Conservation (phyloP, 2,888 invertebrate species). For the Epicampocera succincta region DNA sequence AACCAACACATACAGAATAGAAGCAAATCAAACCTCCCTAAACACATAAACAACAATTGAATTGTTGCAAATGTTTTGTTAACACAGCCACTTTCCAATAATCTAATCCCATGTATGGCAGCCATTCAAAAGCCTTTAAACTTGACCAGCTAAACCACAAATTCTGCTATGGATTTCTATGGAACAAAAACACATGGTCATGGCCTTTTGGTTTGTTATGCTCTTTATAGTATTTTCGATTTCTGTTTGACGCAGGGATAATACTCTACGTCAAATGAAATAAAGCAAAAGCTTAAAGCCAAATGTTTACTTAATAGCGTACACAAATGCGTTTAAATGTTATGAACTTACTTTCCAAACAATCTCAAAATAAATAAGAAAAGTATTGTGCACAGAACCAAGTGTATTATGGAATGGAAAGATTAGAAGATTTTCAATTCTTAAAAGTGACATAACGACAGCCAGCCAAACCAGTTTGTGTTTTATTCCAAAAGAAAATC, state of each 20-base stretch:
- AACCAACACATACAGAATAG: constrained; percentile 4
- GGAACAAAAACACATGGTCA: constrained; percentile 49
- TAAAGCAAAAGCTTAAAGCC: constrained; percentile 18
- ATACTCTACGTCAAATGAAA: constrained; percentile 28
- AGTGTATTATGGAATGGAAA: too few relatives aligned
- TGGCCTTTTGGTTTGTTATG: constrained; percentile 47
- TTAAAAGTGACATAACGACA: too few relatives aligned
- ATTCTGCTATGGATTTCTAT: constrained; percentile 56
- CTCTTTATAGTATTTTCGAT: background rate
- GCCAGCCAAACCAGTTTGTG: too few relatives aligned
- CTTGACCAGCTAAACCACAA: constrained; percentile 62
- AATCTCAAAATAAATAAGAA: too few relatives aligned
- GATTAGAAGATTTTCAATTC: too few relatives aligned
- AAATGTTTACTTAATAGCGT: constrained; percentile 2
- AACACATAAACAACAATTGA: constrained; percentile 32
- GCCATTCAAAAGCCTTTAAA: constrained; percentile 55
- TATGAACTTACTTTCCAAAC: too few relatives aligned
- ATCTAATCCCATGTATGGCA: constrained; percentile 25
- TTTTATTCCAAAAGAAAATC: too few relatives aligned
- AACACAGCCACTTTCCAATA: constrained; percentile 44
- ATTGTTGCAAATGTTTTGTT: constrained; percentile 57
- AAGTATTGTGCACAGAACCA: too few relatives aligned
- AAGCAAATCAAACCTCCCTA: background rate
- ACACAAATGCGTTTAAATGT: too few relatives aligned
- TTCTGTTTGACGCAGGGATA: constrained; percentile 10